phyloP scores from a whole-genome alignment of 2,888 invertebrate species.

The Mellilla xanthometata region DNA sequence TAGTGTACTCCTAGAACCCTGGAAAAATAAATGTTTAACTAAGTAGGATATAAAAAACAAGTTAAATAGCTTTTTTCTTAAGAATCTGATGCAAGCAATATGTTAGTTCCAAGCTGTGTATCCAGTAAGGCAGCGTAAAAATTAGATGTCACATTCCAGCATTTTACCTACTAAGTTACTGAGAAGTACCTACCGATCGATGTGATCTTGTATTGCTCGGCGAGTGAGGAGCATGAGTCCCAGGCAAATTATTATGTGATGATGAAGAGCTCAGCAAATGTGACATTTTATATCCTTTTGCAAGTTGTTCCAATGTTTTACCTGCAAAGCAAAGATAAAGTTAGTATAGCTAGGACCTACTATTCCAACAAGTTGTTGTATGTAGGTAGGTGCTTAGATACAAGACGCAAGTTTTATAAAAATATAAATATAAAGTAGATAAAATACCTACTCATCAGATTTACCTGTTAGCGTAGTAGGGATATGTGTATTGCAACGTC shows the following conservation, averaged over 20 bases:
- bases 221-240: constrained; percentile 29
- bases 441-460: background rate
- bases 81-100: no score
- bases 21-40: no score
- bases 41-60: no score
- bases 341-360: background rate
- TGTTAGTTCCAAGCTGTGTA: no score
- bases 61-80: no score
- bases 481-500: constrained; percentile 69
- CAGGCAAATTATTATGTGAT: constrained; percentile 17
- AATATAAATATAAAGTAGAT: no score
- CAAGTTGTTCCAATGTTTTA: constrained; percentile 68
- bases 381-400: no score
- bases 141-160: no score
- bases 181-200: constrained; percentile 40
- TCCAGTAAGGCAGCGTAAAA: no score
- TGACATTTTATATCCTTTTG: constrained; percentile 66
- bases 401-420: no score
- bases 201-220: constrained; percentile 41
- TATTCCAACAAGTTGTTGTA: no score
- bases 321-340: constrained; percentile 40
- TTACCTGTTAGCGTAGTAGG: constrained; percentile 72
- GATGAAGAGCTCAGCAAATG: constrained; percentile 44
- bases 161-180: no score
- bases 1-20: constrained; percentile 40